These are phyloP conservation scores for Spongilla lacustris DNA, from an alignment of 37 sponge, comb jelly and placozoan genomes.

Conservation along the genomic window DNA sequence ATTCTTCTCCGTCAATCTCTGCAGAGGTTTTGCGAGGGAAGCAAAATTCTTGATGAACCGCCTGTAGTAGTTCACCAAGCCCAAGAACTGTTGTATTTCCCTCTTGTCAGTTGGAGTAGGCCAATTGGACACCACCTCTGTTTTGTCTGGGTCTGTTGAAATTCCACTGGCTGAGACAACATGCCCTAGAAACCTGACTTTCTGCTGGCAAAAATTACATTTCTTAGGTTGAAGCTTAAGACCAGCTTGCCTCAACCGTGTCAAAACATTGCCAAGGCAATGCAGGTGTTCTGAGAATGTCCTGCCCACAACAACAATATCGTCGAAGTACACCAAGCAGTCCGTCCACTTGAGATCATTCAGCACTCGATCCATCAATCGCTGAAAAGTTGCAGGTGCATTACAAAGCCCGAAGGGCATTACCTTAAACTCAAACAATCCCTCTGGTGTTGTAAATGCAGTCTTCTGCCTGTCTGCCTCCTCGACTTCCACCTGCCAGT, in stretches of 20 bases:
- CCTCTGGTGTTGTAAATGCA: slow-evolving; percentile 50
- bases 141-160: slow-evolving; percentile 18
- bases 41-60: slow-evolving; percentile 32
- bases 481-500: slow-evolving; percentile 46
- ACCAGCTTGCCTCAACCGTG: slow-evolving; percentile 8
- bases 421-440: slow-evolving; percentile 38
- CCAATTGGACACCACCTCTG: slow-evolving; percentile 19
- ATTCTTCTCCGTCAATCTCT: slow-evolving; percentile 27
- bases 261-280: slow-evolving; percentile 13
- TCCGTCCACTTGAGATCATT: background rate
- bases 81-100: slow-evolving; percentile 40
- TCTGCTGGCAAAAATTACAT: slow-evolving; percentile 6
- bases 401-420: slow-evolving; percentile 50
- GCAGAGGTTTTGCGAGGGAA: slow-evolving; percentile 40
- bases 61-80: slow-evolving; percentile 42
- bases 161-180: slow-evolving; percentile 44
- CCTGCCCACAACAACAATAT: slow-evolving; percentile 34
- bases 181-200: slow-evolving; percentile 41
- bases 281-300: slow-evolving; percentile 41
- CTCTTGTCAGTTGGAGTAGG: slow-evolving; percentile 27
- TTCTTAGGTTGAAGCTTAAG: slow-evolving; percentile 55
- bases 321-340: slow-evolving; percentile 48
- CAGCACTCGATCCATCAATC: slow-evolving; percentile 43
- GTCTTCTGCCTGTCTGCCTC: slow-evolving; percentile 27
- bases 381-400: slow-evolving; percentile 22